Base-by-base conservation (phyloP, 2,888 invertebrate genomes). In the Drosophila subsilvestris region DNA sequence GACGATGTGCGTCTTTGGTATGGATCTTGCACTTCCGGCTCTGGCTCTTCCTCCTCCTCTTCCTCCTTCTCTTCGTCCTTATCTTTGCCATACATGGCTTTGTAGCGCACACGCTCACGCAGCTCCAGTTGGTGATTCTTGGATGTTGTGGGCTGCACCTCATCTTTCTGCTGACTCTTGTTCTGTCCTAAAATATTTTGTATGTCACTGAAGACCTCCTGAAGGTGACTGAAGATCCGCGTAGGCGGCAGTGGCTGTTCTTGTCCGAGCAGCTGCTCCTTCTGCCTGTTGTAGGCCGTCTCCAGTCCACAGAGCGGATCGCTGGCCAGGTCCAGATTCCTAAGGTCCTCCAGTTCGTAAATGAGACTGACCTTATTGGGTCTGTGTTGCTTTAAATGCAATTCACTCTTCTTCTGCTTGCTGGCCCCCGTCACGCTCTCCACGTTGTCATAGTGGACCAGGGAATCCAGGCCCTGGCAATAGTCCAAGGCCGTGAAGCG, bases 201-300 rank as follows among this genome's bases (percentile, higher is more conserved):
- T 1, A 90, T 79, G 8, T 76, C 76, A 29, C 44, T 12, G 7
- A 89, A 75, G 0, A 70, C 53, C 6, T 75, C 45, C 0, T 69
- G 58, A 10, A 90, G 74, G 5, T 82, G 75, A 6, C 71, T 77
- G 29, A 90, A 90, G 14, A 90, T 84, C 0, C 44, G 74, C 4
- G 89, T 85, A 7, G 65, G 25, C 4, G 89, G 73, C 29, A 90
- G 63, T 0, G 80, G 59, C 1, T 66, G 60, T 2, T 75, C 25
- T 6, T 56, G 50, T 1, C 59, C 67, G 5, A 66, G 55, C 37
- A 89, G 55, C 1, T 78, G 43, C 25, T 74, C 51, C 59, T 91
- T 91, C 60, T 88, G 86, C 25, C 80, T 79, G 60, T 89, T 91
- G 59, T 91, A 91, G 6, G 85, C 80, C 0, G 83, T 62, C 55